A percentile compares a stretch with the other conserved stretches of the same genome.
phyloP scores from a whole-genome alignment of 2,888 invertebrate species.

The Autographa gamma region DNA sequence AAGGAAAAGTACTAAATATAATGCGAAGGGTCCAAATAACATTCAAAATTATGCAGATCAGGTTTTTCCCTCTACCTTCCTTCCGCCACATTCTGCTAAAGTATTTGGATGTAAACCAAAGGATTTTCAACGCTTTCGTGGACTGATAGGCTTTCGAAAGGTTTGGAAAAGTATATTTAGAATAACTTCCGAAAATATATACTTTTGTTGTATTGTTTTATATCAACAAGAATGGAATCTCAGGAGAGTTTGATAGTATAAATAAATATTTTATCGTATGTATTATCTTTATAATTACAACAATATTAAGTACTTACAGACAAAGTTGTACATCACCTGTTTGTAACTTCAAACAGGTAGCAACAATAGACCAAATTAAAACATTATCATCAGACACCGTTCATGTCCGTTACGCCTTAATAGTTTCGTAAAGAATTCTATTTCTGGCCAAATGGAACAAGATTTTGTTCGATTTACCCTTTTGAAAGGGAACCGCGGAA shows the following conservation, averaged over 20 bases:
- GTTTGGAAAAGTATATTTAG: constrained; percentile 30
- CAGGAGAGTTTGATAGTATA: background rate
- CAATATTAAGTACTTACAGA: too few species aligned
- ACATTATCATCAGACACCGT: background rate
- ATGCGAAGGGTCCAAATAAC: background rate
- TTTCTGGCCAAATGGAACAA: constrained; percentile 33
- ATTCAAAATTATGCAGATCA: constrained; percentile 34
- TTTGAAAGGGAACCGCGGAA: constrained; percentile 43
- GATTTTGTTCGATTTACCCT: constrained; percentile 41
- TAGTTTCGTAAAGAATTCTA: constrained; percentile 20
- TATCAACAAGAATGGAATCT: background rate
- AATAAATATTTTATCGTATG: background rate
- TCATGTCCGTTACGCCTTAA: background rate
- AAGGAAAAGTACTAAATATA: constrained; percentile 10
- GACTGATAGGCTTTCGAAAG: constrained; percentile 37
- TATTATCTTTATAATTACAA: background rate
- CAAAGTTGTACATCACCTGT: background rate
- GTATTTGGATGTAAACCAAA: constrained; percentile 46
- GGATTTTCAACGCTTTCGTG: constrained; percentile 39
- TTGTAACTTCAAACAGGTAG: background rate
- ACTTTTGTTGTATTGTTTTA: constrained; percentile 17
- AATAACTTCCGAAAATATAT: constrained; percentile 29
- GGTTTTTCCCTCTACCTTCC: constrained; percentile 3
- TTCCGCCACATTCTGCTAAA: constrained; percentile 26
- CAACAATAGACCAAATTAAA: background rate